phyloP scores from a whole-genome alignment of 2,113 vertebrate species.

The Dicentrarchus labrax region DNA sequence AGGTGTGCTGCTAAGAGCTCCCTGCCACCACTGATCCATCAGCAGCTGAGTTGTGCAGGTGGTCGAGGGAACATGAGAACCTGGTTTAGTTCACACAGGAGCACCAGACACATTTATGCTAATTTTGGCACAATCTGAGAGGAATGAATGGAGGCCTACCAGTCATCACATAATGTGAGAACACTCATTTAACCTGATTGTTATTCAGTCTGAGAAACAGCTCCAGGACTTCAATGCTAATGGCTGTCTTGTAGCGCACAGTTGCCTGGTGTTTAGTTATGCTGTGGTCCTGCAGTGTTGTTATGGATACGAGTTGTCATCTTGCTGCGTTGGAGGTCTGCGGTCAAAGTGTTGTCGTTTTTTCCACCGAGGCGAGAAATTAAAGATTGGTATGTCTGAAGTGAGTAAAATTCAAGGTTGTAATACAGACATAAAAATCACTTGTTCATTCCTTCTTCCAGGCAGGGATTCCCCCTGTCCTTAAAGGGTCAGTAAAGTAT shows the following conservation, averaged over 20 bases:
- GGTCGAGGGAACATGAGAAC: conserved; percentile 58
- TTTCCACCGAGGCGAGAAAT: conserved; percentile 51
- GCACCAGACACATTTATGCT: conserved; percentile 67
- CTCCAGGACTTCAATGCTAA: conserved; percentile 58
- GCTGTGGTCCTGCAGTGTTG: conserved; percentile 56
- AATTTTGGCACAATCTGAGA: conserved; percentile 50
- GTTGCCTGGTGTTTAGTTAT: conserved; percentile 57
- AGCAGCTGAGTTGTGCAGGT: conserved; percentile 63
- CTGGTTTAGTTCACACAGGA: conserved; percentile 70
- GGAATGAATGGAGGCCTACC: conserved; percentile 33
- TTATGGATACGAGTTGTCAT: conserved; percentile 55
- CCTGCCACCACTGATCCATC: conserved; percentile 75
- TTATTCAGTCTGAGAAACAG: conserved; percentile 71
- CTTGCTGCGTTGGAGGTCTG: conserved; percentile 60
- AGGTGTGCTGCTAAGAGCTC: conserved; percentile 67
- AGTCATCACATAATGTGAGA: conserved; percentile 60
- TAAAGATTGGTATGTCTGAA: conserved; percentile 44
- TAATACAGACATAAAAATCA: conserved; percentile 23
- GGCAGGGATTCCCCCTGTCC: conserved; percentile 39
- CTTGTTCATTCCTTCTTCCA: conserved; percentile 27
- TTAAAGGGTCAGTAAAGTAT: conserved; percentile 38
- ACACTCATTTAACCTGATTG: conserved; percentile 58
- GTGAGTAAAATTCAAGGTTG: conserved; percentile 49
- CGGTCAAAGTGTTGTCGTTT: conserved; percentile 34
- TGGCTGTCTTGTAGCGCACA: conserved; percentile 34